Percentiles rank a stretch among this genome's conserved stretches.
Evolutionary conservation across 2,113 vertebrate genomes (phyloP).

Genomic region (Gnathonemus longibarbis): DNA sequence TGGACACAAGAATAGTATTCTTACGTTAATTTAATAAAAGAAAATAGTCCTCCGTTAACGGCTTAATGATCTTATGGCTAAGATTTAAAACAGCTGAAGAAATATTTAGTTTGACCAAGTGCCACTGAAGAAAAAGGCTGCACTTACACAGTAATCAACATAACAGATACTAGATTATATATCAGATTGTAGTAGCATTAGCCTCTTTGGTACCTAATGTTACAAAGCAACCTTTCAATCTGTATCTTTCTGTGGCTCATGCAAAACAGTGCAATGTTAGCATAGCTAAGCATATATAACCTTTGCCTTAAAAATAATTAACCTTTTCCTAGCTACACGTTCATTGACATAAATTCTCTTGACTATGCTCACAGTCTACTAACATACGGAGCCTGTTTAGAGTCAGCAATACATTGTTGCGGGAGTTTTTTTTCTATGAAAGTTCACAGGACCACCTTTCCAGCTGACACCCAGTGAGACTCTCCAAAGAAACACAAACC

Average conservation of each 20-base stretch:
- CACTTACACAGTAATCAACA: background rate
- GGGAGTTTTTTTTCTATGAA: background rate
- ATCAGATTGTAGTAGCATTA: background rate
- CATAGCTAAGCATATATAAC: constrained; percentile 3
- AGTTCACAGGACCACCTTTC: background rate
- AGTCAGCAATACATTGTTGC: background rate
- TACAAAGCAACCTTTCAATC: background rate
- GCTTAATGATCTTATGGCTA: background rate
- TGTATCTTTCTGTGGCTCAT: background rate
- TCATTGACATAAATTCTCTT: background rate
- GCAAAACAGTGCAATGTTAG: background rate
- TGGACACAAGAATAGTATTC: background rate
- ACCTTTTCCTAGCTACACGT: background rate
- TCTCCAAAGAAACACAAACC: background rate
- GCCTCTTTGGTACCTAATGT: background rate
- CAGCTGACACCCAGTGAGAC: background rate
- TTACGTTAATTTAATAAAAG: background rate
- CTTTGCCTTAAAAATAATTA: constrained; percentile 9
- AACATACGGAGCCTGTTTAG: background rate
- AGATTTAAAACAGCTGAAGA: background rate
- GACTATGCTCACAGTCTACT: background rate
- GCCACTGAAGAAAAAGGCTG: background rate
- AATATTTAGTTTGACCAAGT: background rate
- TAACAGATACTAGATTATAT: background rate
- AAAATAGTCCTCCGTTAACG: background rate